These are phyloP conservation scores for Melanerpes aurifrons DNA, from an alignment of 2,113 vertebrate genomes.

Conservation along the genomic window DNA sequence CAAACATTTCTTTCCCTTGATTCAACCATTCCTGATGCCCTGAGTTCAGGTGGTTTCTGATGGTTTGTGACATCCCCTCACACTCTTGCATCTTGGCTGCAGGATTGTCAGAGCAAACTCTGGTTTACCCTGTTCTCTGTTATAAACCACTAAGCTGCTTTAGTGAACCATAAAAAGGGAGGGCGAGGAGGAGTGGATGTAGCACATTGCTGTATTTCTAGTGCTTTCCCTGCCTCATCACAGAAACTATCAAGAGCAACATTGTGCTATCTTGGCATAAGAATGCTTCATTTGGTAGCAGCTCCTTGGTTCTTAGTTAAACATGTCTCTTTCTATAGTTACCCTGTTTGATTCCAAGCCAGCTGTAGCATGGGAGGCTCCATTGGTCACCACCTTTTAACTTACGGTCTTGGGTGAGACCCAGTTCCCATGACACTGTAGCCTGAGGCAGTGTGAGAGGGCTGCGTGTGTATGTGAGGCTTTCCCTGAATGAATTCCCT, in stretches of 20 bases:
- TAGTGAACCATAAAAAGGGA: constrained; percentile 35
- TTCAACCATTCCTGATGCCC: background rate
- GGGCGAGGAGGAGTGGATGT: background rate
- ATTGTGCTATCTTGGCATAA: constrained; percentile 71
- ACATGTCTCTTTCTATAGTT: constrained; percentile 64
- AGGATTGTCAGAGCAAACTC: constrained; percentile 5
- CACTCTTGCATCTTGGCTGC: background rate
- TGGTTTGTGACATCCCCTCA: background rate
- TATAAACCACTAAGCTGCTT: constrained; percentile 41
- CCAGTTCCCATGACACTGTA: constrained; percentile 69
- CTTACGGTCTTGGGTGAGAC: background rate
- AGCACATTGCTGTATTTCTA: constrained; percentile 56
- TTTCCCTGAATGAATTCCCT: constrained; percentile 47
- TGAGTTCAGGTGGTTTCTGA: background rate
- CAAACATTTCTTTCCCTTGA: background rate
- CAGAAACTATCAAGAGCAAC: constrained; percentile 67
- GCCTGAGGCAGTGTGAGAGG: constrained; percentile 4
- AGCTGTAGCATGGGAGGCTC: constrained; percentile 20
- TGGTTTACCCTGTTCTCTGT: constrained; percentile 35
- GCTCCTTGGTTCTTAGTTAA: constrained; percentile 48
- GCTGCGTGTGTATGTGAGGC: background rate
- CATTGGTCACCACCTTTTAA: constrained; percentile 26
- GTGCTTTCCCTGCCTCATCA: constrained; percentile 52
- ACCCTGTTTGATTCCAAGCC: constrained; percentile 67
- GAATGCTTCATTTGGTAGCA: constrained; percentile 70